Percentiles rank a stretch among this genome's conserved stretches.
Conservation (phyloP, 2,888 invertebrate species). For the Neoaliturus tenellus region DNA sequence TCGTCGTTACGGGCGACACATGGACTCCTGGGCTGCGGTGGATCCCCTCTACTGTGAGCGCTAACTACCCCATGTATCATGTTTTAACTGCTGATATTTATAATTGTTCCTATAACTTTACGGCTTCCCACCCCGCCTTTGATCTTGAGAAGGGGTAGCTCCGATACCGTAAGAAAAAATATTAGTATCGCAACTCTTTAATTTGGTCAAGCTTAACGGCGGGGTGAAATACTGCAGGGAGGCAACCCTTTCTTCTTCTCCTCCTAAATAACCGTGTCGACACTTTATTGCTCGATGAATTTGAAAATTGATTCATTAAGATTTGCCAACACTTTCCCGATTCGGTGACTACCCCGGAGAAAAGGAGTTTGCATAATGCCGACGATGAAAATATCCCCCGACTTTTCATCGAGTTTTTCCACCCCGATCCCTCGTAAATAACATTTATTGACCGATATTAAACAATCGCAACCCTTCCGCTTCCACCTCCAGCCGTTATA, state of each 20-base stretch:
- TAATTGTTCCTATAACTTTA: conserved; percentile 24
- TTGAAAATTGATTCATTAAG: conserved; percentile 61
- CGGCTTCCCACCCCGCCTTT: conserved; percentile 27
- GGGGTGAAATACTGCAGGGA: conserved; percentile 40
- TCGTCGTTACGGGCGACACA: too few species aligned
- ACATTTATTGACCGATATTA: conserved; percentile 60
- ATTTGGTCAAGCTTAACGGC: conserved; percentile 50
- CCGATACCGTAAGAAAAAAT: conserved; percentile 44
- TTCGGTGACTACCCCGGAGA: not conserved
- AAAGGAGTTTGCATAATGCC: conserved; percentile 41
- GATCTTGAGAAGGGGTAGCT: conserved; percentile 32
- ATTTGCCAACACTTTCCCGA: conserved; percentile 55
- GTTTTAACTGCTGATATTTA: conserved; percentile 32
- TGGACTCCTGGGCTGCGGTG: too few species aligned
- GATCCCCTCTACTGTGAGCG: not conserved
- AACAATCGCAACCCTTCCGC: conserved; percentile 59
- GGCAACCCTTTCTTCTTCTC: conserved; percentile 46
- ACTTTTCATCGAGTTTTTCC: conserved; percentile 23
- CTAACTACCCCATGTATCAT: not conserved
- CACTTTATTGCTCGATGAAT: conserved; percentile 59
- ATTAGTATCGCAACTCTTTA: conserved; percentile 50
- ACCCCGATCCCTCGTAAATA: conserved; percentile 46
- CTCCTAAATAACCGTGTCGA: conserved; percentile 55
- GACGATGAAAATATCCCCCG: conserved; percentile 39
- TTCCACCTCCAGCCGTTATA: conserved; percentile 19